Conservation (phyloP, 2,113 vertebrate species). For the Glareola pratincola region DNA sequence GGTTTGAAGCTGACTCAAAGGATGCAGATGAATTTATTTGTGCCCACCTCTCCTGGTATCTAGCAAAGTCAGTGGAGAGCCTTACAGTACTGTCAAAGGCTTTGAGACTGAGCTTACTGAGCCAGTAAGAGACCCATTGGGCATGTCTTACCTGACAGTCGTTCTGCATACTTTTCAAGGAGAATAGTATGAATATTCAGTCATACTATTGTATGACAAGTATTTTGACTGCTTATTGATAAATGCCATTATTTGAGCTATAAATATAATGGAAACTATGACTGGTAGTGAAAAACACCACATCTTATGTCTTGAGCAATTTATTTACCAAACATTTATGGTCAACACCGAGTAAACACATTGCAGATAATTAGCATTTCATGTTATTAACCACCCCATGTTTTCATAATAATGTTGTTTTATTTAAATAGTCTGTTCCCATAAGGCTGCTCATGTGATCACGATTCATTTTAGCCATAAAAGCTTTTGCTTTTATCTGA, state of each 20-base stretch:
- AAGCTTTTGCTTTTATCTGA: constrained; percentile 1
- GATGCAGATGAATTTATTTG: background rate
- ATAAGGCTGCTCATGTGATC: background rate
- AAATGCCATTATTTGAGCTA: background rate
- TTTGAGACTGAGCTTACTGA: background rate
- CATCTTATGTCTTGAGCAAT: background rate
- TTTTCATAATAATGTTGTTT: background rate
- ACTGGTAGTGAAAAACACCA: background rate
- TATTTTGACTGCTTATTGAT: background rate
- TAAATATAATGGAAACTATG: background rate
- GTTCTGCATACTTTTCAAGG: background rate
- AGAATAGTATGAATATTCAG: background rate
- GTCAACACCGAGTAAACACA: background rate
- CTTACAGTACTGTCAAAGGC: background rate
- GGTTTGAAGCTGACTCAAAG: background rate
- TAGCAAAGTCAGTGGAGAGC: background rate
- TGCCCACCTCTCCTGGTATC: background rate
- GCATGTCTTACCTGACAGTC: background rate
- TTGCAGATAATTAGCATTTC: background rate
- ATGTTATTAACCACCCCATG: background rate
- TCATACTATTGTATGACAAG: too few relatives aligned
- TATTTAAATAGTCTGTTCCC: background rate
- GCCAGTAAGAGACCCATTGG: background rate
- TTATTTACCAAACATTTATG: background rate
- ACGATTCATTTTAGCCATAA: background rate